These are phyloP conservation scores for Drosophila greeni DNA, from an alignment of 2,888 invertebrate species.

Conservation along the genomic window DNA sequence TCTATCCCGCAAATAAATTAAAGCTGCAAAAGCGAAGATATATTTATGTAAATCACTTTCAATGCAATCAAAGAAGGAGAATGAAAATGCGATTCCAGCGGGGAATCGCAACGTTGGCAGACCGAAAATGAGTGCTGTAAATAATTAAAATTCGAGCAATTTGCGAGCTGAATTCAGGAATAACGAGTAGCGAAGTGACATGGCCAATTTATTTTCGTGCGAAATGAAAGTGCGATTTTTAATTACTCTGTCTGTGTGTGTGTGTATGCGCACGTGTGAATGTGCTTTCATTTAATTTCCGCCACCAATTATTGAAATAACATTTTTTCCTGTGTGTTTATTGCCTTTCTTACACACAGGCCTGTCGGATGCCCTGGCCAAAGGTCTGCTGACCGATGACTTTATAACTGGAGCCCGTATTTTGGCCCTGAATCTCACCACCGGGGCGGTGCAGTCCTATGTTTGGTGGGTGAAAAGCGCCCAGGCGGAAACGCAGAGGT, in stretches of 20 bases:
- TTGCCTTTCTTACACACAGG: conserved; percentile 78
- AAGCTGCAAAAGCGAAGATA: conserved; percentile 4
- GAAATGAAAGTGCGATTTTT: conserved; percentile 20
- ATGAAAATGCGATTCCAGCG: conserved; percentile 16
- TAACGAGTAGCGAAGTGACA: conserved; percentile 21
- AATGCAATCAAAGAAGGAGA: conserved; percentile 6
- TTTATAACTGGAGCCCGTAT: conserved; percentile 82
- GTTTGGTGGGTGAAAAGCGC: conserved; percentile 82
- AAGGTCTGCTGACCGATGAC: conserved; percentile 84
- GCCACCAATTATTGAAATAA: conserved; percentile 34
- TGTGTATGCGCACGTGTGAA: background rate
- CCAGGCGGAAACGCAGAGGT: conserved; percentile 79
- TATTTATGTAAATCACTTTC: conserved; percentile 8
- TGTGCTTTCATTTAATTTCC: conserved; percentile 51
- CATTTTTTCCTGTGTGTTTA: conserved; percentile 6
- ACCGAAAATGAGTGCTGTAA: conserved; percentile 12
- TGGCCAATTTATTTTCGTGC: conserved; percentile 19
- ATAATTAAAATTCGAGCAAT: conserved; percentile 32
- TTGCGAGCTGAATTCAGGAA: conserved; percentile 19
- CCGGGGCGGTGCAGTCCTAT: conserved; percentile 81
- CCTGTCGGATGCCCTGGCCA: conserved; percentile 86
- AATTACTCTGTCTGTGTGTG: conserved; percentile 19
- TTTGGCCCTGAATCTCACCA: conserved; percentile 82
- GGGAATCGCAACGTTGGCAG: conserved; percentile 1
- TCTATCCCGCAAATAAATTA: background rate